Percentiles rank a stretch among this genome's conserved stretches.
These are phyloP conservation scores for Hetaerina americana DNA, from an alignment of 1,140 invertebrate species.

Conservation along the genomic window DNA sequence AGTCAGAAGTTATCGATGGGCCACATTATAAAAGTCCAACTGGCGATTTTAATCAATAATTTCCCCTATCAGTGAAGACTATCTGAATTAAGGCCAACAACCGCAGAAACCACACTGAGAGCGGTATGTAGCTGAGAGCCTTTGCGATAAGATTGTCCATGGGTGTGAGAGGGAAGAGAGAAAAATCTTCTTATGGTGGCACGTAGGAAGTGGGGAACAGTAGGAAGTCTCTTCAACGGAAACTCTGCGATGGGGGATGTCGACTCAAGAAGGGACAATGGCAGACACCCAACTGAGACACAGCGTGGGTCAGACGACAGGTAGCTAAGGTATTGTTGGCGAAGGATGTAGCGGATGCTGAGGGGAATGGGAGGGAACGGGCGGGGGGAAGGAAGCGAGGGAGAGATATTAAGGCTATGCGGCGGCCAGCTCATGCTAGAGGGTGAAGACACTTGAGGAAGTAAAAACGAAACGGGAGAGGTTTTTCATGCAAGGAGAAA, in stretches of 20 bases:
- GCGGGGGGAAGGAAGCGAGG: neutral
- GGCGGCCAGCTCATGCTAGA: no score
- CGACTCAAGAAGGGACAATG: no score
- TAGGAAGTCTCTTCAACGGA: neutral
- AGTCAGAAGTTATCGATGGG: no score
- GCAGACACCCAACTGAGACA: neutral
- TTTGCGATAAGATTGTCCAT: neutral
- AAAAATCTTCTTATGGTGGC: neutral
- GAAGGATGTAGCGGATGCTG: neutral
- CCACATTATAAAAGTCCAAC: no score
- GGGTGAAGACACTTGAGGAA: neutral
- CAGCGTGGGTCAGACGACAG: neutral
- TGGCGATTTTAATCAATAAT: no score
- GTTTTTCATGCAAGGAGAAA: neutral
- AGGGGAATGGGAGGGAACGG: neutral
- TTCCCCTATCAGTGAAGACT: no score
- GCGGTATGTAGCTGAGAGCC: neutral
- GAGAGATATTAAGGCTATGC: neutral
- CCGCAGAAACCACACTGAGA: neutral
- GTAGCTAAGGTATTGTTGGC: neutral
- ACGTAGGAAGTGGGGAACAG: neutral
- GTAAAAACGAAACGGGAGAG: neutral
- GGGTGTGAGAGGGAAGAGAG: neutral
- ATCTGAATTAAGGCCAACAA: no score
- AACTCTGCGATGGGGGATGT: no score